Percentiles rank a stretch among this genome's conserved stretches.
These are phyloP conservation scores for Gymnocypris eckloni DNA, from an alignment of 2,797 vertebrate genomes.

Conservation along the genomic window DNA sequence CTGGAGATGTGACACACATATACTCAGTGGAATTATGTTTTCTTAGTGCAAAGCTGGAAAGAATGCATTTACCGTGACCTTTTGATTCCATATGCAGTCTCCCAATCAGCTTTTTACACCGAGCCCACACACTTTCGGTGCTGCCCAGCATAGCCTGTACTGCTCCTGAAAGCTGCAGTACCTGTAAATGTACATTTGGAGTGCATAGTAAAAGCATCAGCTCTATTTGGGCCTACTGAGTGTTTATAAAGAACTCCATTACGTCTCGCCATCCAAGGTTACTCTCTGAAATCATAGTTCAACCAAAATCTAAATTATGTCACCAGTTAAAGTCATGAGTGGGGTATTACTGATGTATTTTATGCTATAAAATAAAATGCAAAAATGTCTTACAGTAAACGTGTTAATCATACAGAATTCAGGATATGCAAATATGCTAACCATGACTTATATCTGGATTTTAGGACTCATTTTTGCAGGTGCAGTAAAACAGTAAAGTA, in stretches of 20 bases:
- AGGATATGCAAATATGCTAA: background rate
- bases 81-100: conserved; percentile 29
- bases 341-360: conserved; percentile 1
- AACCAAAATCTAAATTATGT: background rate
- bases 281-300: background rate
- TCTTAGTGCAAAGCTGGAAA: conserved; percentile 19
- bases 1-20: conserved; percentile 5
- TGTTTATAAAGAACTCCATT: conserved; percentile 21
- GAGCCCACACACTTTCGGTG: conserved; percentile 12
- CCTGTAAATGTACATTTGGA: conserved; percentile 8
- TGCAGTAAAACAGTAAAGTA: too few relatives aligned
- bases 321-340: background rate
- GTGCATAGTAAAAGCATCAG: conserved; percentile 23
- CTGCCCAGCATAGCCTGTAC: conserved; percentile 20
- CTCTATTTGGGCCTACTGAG: conserved; percentile 1
- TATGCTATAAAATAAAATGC: background rate
- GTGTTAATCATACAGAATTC: background rate
- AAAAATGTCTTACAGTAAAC: background rate
- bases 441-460: background rate
- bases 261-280: conserved; percentile 11
- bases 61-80: conserved; percentile 45
- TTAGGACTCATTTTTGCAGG: background rate
- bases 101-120: conserved; percentile 27
- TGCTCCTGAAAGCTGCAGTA: conserved; percentile 28
- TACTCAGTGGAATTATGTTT: conserved; percentile 22